Evolutionary conservation across 2,113 vertebrate species (phyloP).

Genomic region (Myrmecobius fasciatus): DNA sequence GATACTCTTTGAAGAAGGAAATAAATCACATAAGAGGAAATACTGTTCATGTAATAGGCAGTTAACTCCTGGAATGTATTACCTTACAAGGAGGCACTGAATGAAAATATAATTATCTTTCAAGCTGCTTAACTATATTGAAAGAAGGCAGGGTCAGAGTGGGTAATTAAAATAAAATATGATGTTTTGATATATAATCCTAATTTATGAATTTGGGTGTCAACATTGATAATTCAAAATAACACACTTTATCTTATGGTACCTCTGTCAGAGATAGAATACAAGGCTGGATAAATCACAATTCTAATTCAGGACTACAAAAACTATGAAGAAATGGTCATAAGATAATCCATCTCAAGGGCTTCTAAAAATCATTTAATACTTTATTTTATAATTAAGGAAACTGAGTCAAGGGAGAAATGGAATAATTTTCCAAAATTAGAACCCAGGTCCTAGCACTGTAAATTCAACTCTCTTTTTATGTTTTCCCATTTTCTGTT

Average conservation of each 20-base stretch:
- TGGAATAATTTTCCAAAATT: background rate
- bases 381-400: background rate
- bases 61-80: background rate
- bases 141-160: background rate
- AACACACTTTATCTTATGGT: background rate
- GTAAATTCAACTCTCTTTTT: background rate
- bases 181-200: background rate
- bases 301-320: background rate
- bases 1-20: background rate
- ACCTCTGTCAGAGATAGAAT: background rate
- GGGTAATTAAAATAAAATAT: background rate
- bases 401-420: background rate
- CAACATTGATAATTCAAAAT: background rate
- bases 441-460: background rate
- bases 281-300: background rate
- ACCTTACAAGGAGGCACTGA: background rate
- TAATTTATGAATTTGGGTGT: background rate
- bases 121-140: background rate
- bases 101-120: background rate
- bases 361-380: background rate
- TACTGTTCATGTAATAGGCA: background rate
- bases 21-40: background rate
- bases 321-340: background rate
- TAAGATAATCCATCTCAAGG: background rate
- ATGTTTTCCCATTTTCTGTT: background rate